Percentiles rank a stretch among this genome's conserved stretches.
phyloP scores from a whole-genome alignment of 2,888 invertebrate genomes.

The Eretmocerus hayati region DNA sequence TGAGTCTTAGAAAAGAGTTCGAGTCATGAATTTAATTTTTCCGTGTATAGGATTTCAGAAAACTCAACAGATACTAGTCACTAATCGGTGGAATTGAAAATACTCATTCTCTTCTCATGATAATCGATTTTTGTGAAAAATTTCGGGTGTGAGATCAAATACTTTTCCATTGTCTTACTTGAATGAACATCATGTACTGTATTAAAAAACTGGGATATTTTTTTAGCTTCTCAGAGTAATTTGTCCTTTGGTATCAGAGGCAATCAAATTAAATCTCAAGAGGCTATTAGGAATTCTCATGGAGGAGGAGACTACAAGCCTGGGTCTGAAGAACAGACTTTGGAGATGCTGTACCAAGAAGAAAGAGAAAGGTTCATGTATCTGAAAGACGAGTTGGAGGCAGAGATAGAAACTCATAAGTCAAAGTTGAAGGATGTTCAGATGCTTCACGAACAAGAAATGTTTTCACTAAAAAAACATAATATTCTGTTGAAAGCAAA shows the following conservation, averaged over 20 bases:
- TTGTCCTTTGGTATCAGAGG: conserved; percentile 16
- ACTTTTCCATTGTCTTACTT: background rate
- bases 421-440: conserved; percentile 38
- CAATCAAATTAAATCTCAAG: conserved; percentile 15
- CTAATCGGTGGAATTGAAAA: too few relatives aligned
- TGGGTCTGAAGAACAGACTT: conserved; percentile 5
- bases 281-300: conserved; percentile 13
- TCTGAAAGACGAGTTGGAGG: conserved; percentile 37
- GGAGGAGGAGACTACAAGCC: conserved; percentile 16
- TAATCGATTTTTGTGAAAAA: too few relatives aligned
- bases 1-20: too few relatives aligned
- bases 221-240: conserved; percentile 14
- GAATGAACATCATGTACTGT: too few relatives aligned
- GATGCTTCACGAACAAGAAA: conserved; percentile 38
- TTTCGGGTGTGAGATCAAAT: background rate
- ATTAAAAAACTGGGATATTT: background rate
- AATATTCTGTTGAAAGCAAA: conserved; percentile 41
- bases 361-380: conserved; percentile 37
- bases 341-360: conserved; percentile 34
- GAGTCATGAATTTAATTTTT: too few relatives aligned
- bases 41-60: too few relatives aligned
- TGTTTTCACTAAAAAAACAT: conserved; percentile 40
- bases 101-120: too few relatives aligned
- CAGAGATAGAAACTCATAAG: conserved; percentile 38
- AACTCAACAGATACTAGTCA: too few relatives aligned